Evolutionary conservation across 2,797 vertebrate genomes (phyloP), one percentile per base, ranked within the genome.

Genomic region (Enteromius radiatus): DNA sequence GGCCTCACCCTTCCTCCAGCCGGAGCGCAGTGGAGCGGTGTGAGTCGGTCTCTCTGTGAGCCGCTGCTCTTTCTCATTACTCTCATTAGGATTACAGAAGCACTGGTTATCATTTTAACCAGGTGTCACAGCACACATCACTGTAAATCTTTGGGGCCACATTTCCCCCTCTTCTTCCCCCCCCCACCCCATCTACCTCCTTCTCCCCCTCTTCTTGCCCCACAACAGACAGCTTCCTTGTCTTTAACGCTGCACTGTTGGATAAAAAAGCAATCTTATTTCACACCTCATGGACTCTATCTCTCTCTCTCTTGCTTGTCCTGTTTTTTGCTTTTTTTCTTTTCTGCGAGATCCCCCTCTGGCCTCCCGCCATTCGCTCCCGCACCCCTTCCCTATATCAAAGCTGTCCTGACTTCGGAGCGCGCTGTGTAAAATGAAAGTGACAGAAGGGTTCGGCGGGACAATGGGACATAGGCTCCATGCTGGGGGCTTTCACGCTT

Each of bases 211-310:
- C 59, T 64, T 83, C 89, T 90, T 87, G 91, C 92, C 89, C 92
- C 75, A 81, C 88, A 85, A 88, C 54, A 89, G 91, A 93, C 91
- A 91, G 93, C 91, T 94, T 94, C 92, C 93, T 94, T 92, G 93
- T 92, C 86, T 93, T 94, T 91, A 91, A 86, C 86, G 74, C 91
- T 89, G 89, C 90, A 85, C 91, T 92, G 93, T 94, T 88, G 89
- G 92, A 95, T 94, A 93, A 95, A 94, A 86, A 95, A 93, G 90
- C 92, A 93, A 95, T 95, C 94, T 94, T 93, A 94, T 95, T 95
- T 95, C 94, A 94, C 94, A 95, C 94, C 93, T 94, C 93, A 92
- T 88, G 89, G 92, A 93, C 93, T 92, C 92, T 89, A 92, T 94
- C 93, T 94, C 90, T 92, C 89, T 91, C 87, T 87, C 82, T 78